These are phyloP conservation scores for Phodopus roborovskii DNA, from an alignment of 2,113 vertebrate genomes.

Conservation along the genomic window DNA sequence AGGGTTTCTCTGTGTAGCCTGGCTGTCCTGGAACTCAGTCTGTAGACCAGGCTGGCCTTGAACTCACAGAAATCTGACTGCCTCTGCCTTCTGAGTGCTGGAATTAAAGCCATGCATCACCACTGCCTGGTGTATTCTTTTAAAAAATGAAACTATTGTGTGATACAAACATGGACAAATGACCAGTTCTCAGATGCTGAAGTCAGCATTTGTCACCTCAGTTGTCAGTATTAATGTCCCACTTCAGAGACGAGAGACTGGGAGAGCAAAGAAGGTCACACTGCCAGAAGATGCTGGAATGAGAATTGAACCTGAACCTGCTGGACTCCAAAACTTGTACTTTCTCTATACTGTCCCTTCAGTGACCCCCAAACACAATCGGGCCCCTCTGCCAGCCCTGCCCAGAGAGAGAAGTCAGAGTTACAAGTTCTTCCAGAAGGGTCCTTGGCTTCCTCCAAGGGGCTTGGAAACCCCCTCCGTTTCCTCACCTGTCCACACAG, in stretches of 20 bases:
- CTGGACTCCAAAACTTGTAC: neutral
- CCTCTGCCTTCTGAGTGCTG: too few relatives aligned
- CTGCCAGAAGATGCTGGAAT: neutral
- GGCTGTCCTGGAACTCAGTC: too few relatives aligned
- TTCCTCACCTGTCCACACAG: conserved; percentile 87
- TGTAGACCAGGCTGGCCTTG: too few relatives aligned
- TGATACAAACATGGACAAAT: neutral
- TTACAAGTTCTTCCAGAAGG: neutral
- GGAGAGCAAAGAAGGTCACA: neutral
- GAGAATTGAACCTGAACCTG: neutral
- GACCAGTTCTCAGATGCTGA: neutral
- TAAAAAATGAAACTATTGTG: conserved; percentile 13
- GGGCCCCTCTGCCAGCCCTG: neutral
- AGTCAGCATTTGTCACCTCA: neutral
- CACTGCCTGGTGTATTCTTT: too few relatives aligned
- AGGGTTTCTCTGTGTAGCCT: too few relatives aligned
- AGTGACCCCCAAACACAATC: neutral
- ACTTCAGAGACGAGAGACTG: conserved; percentile 4
- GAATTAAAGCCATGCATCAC: too few relatives aligned
- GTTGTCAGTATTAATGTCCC: neutral
- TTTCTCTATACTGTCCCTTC: neutral
- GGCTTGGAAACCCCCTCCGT: neutral
- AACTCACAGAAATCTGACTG: too few relatives aligned
- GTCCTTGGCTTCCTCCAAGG: neutral
- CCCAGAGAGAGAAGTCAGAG: neutral